These are phyloP conservation scores for Rhabdomys pumilio DNA, from an alignment of 2,797 vertebrate genomes.

Conservation along the genomic window DNA sequence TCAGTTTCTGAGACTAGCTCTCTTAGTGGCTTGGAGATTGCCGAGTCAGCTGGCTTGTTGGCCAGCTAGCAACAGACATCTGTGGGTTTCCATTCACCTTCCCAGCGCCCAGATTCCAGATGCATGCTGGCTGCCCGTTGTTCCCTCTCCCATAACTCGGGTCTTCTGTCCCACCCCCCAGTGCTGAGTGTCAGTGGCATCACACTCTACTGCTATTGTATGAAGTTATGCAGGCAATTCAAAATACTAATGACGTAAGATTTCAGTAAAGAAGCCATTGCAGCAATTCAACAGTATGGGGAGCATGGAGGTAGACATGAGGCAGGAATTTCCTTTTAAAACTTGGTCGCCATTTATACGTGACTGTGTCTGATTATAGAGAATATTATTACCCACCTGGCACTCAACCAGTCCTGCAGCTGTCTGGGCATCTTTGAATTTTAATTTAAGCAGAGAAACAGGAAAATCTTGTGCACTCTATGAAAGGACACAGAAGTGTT, in stretches of 20 bases:
- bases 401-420: not conserved
- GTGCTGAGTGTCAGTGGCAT: not conserved
- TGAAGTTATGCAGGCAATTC: not conserved
- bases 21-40: not conserved
- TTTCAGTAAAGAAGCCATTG: constrained; percentile 37
- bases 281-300: not conserved
- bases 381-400: not conserved
- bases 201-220: not conserved
- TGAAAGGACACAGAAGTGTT: not conserved
- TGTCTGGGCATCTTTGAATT: constrained; percentile 60
- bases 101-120: not conserved
- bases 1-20: not conserved
- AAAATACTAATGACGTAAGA: not conserved
- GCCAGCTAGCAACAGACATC: not conserved
- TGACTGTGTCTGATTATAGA: not conserved
- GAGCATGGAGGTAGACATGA: not conserved
- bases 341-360: not conserved
- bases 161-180: not conserved
- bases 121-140: not conserved
- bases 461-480: not conserved
- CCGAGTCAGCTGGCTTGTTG: too few relatives aligned
- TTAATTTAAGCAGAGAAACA: constrained; percentile 44
- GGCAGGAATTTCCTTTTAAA: constrained; percentile 19
- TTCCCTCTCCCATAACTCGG: not conserved
- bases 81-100: not conserved